A percentile compares a stretch with the other conserved stretches of the same genome.
These are phyloP conservation scores for Menidia beryllina DNA, from an alignment of 2,113 vertebrate species.

Conservation along the genomic window DNA sequence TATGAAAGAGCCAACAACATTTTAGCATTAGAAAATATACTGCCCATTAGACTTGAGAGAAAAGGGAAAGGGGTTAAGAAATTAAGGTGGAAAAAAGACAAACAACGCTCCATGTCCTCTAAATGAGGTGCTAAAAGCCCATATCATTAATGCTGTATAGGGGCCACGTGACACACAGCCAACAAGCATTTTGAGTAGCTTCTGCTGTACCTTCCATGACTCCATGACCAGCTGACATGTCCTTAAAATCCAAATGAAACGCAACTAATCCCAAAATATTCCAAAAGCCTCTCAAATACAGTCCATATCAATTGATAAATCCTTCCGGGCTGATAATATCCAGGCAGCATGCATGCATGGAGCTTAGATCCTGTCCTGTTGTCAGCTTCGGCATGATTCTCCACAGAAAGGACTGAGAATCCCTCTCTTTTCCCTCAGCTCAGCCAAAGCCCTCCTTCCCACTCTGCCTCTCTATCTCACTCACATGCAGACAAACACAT, in stretches of 20 bases:
- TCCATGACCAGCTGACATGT: constrained; percentile 23
- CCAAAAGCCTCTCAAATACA: constrained; percentile 22
- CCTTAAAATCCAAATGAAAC: constrained; percentile 51
- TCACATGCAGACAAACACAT: constrained; percentile 63
- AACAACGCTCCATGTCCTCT: constrained; percentile 66
- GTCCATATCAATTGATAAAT: constrained; percentile 64
- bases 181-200: constrained; percentile 27
- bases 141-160: constrained; percentile 65
- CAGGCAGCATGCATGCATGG: constrained; percentile 36
- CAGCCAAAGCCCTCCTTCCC: constrained; percentile 62
- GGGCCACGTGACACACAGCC: constrained; percentile 52
- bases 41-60: constrained; percentile 44
- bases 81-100: constrained; percentile 45
- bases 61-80: constrained; percentile 45
- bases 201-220: constrained; percentile 78
- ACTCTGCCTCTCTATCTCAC: constrained; percentile 57
- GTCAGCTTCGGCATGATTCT: constrained; percentile 81
- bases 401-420: constrained; percentile 82
- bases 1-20: constrained; percentile 37
- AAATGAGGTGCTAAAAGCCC: constrained; percentile 75
- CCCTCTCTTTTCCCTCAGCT: constrained; percentile 77
- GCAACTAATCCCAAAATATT: constrained; percentile 54
- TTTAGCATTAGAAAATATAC: constrained; percentile 66
- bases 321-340: constrained; percentile 32
- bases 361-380: constrained; percentile 55